Conservation (phyloP, 92 coral and sea anemone species). For the Zoanthus solanderi region DNA sequence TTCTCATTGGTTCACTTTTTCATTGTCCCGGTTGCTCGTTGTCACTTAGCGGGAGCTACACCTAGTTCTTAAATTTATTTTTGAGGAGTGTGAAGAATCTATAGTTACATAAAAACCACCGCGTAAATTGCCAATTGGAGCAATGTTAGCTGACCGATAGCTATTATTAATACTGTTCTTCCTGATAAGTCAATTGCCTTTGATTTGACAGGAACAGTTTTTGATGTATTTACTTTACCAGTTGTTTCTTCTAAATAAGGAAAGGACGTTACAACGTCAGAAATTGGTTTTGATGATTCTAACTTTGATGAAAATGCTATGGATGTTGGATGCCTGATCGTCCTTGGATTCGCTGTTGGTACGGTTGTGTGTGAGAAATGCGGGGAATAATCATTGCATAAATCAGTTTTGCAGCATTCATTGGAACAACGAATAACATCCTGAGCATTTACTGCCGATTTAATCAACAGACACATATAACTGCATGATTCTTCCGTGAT, state of each 20-base stretch:
- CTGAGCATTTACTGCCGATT: neutral
- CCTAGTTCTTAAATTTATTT: too few relatives aligned
- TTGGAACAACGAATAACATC: constrained; percentile 11
- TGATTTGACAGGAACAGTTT: neutral
- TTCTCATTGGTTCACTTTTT: too few relatives aligned
- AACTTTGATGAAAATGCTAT: neutral
- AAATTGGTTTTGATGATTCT: neutral
- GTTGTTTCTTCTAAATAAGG: neutral
- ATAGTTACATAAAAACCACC: too few relatives aligned
- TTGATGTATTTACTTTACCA: neutral
- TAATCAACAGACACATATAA: constrained; percentile 4
- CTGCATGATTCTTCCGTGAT: neutral
- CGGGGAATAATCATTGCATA: constrained; percentile 16
- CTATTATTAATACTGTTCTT: neutral
- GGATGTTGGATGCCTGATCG: neutral
- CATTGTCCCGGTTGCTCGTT: too few relatives aligned
- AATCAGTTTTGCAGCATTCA: neutral
- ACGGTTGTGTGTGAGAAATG: neutral
- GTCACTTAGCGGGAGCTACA: too few relatives aligned
- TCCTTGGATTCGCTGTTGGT: neutral
- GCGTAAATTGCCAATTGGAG: neutral
- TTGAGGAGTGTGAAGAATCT: too few relatives aligned
- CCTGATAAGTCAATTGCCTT: neutral
- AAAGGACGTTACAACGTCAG: neutral
- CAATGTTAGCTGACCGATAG: neutral